These are phyloP conservation scores for Cryptophagus acutangulus DNA, from an alignment of 2,888 invertebrate genomes.

Conservation along the genomic window DNA sequence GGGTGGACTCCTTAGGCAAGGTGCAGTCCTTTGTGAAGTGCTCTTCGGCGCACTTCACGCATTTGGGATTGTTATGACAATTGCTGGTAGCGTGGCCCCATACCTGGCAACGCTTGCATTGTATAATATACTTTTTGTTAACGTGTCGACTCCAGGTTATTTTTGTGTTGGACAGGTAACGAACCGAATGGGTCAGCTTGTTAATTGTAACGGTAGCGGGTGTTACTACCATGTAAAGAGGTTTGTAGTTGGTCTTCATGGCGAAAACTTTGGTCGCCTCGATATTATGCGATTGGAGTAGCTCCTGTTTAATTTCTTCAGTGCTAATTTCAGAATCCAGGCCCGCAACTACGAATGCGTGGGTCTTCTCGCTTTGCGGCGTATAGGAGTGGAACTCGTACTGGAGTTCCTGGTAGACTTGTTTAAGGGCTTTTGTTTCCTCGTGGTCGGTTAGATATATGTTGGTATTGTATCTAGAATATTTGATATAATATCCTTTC, in stretches of 20 bases:
- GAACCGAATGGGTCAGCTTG: not conserved
- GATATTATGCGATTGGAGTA: not conserved
- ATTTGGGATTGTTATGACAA: not conserved
- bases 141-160: not conserved
- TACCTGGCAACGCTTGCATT: slow-evolving; percentile 7
- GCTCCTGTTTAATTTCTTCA: not conserved
- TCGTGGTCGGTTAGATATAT: too few species aligned
- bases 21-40: not conserved
- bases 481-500: too few species aligned
- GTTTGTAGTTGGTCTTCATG: not conserved
- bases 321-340: too few species aligned
- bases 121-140: not conserved
- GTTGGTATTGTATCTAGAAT: too few species aligned
- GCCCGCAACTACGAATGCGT: too few species aligned
- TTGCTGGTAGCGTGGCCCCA: slow-evolving; percentile 7
- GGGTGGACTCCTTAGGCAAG: not conserved
- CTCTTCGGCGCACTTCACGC: slow-evolving; percentile 5
- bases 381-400: too few species aligned
- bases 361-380: too few species aligned
- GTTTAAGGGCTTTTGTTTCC: too few species aligned
- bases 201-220: not conserved
- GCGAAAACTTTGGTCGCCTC: not conserved
- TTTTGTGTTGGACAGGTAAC: not conserved
- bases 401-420: too few species aligned
- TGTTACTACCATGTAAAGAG: not conserved